Evolutionary conservation across 2,888 invertebrate species (phyloP), one percentile per base, ranked within the genome.

Genomic region (Drepanosiphum platanoidis): DNA sequence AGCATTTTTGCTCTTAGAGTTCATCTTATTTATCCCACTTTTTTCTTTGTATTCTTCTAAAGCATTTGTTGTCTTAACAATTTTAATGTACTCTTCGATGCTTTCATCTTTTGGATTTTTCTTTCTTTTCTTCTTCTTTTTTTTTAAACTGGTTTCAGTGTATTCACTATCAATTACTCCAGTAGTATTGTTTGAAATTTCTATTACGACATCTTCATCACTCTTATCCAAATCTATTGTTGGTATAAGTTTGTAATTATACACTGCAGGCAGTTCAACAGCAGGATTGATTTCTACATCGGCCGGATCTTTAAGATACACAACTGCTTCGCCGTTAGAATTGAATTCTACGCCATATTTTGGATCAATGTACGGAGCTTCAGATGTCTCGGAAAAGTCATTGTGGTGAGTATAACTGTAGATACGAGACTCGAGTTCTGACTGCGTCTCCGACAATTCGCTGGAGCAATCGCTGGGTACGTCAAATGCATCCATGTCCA

Each of bases 261-360:
- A 42, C 15, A 52, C 79, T 7, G 32, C 46, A 1, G 79, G 39
- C 30, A 52, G 18, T 18, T 34, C 9, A 34, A n/a, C 15, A 1
- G 32, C 2, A 11, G 15, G 7, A 0, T 52, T 13, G 27, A 22
- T 39, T 27, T 15, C 22, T 9, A 52, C 15, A 39, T 77, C 39
- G 13, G n/a, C 22, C 13, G 66, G 30, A 75, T 77, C 68, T 58
- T 66, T 84, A 13, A 68, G 66, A 18, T 22, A 84, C 4, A 84
- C 68, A 3, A 58, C 34, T 27, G 75, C 77, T 77, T 84, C 84
- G 1, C 75, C 83, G 27, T 52, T 36, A n/a, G 68, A 7, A 46
- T 30, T 84, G 36, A 84, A 77, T n/a, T 84, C 84, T 68, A 84
- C 84, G n/a, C 84, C 77, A 11, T 84, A 84, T 27, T 68, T 84